Base-by-base conservation (phyloP, 1,140 invertebrate genomes). In the Diprion similis region DNA sequence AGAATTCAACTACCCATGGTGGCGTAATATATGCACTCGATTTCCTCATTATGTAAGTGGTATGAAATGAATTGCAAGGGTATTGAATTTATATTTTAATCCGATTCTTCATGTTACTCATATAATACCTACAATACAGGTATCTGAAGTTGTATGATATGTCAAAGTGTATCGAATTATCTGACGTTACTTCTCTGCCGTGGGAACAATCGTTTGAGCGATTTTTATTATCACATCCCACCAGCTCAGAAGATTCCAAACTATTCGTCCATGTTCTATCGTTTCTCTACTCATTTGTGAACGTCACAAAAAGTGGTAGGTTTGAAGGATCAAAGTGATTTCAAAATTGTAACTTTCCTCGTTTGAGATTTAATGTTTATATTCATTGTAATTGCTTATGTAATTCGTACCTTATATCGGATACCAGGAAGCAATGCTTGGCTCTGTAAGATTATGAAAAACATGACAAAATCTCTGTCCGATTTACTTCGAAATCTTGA, bases 1-100 rank as follows among this genome's bases (percentile, higher is more conserved):
- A 93, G 79, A 92, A 91, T 83, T 92, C 91, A 11, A 91, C 89
- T 0, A 88, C 89, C 0, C 91, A 93, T 75, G 80, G 83, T 46
- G 85, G 87, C 74, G 91, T 92, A 19, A 82, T 79, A 17, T 86
- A 89, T 64, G 87, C 89, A 7, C 74, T 92, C 1, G 84, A 88
- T 78, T 86, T 88, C 64, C 79, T 92, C 13, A 89, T 87, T 71
- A 89, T 90, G 91, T 92, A 87, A 83, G 78, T 84, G 68, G 64
- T 69, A 59, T 59, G 51, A 17, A 59, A 59, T 15, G 0, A 59
- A 59, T 37, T 37, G 24, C 15, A n/a, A 65, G 8, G 24, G 24
- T 37, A 37, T 37, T 37, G 6, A 37, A 37, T 37, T 37, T 37
- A 37, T 37, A 37, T 37, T 37, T 37, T 37, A 37, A 37, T 1